A percentile compares a stretch with the other conserved stretches of the same genome.
These are phyloP conservation scores for Chloroclystis v-ata DNA, from an alignment of 2,888 invertebrate genomes.

Conservation along the genomic window DNA sequence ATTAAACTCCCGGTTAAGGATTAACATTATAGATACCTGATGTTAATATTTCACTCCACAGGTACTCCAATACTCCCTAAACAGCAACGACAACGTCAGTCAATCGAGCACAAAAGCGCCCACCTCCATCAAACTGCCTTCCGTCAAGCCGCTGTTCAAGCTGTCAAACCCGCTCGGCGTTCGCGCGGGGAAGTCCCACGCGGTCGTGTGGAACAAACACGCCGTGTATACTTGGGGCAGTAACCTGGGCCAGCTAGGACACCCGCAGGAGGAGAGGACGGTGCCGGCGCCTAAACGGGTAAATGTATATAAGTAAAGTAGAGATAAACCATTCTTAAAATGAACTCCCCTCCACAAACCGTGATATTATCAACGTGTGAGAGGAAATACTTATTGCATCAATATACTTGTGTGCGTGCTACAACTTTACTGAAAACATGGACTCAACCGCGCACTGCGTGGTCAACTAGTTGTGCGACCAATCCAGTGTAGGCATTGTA, in stretches of 20 bases:
- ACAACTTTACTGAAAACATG: too few relatives aligned
- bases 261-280: conserved; percentile 68
- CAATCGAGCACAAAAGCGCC: conserved; percentile 57
- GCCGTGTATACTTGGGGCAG: conserved; percentile 88
- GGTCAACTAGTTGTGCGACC: too few relatives aligned
- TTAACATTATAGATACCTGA: too few relatives aligned
- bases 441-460: too few relatives aligned
- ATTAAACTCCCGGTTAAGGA: too few relatives aligned
- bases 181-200: conserved; percentile 84
- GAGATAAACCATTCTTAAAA: too few relatives aligned
- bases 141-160: conserved; percentile 54
- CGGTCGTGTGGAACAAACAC: conserved; percentile 80
- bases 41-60: conserved; percentile 35
- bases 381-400: too few relatives aligned
- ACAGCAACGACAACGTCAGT: conserved; percentile 54
- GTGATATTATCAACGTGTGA: too few relatives aligned
- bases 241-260: conserved; percentile 90
- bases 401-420: too few relatives aligned
- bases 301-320: conserved; percentile 11
- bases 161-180: conserved; percentile 71
- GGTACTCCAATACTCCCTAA: conserved; percentile 63
- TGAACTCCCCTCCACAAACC: too few relatives aligned
- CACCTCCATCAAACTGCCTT: conserved; percentile 50
- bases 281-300: conserved; percentile 72
- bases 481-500: too few relatives aligned